Evolutionary conservation across 1,140 invertebrate species (phyloP), one percentile per base, ranked within the genome.

Genomic region (Drosophila oshimai): DNA sequence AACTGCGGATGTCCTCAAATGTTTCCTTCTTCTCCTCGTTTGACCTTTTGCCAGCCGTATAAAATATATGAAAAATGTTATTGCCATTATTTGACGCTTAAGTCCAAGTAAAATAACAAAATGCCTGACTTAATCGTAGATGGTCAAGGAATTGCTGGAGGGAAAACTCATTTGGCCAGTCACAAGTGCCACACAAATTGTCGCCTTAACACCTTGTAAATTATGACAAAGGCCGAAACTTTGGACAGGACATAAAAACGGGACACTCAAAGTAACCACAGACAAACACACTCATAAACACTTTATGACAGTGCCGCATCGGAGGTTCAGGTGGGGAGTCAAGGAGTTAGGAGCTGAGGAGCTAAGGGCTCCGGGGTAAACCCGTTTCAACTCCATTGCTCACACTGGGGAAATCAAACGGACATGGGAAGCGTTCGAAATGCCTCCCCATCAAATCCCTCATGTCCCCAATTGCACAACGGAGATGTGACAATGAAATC

Each of bases 321-420:
- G 71, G 71, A 50, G 71, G 71, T 46, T 31, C 29, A 51, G 26
- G 42, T 45, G 60, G 50, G 45, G 45, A 55, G 28, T 53, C 17
- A 53, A 33, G 67, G 64, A 36, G 15, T 51, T 9, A 20, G 26
- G n/a, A 7, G 3, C 24, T 18, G 10, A 9, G 33, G 49, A 6
- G 17, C 15, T 4, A 47, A 13, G 12, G 12, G 34, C n/a, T n/a
- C n/a, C n/a, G n/a, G 51, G 20, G 6, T 10, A 12, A 31, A 17
- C 20, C 31, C 61, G 58, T 64, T 60, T 64, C 34, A 22, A 74
- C 54, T 62, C 36, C 72, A 62, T 17, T 46, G 65, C 51, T 36
- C 73, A 87, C 80, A 60, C 80, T 75, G 65, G 80, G 80, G 80
- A 86, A 86, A 86, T 86, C 80, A 86, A 86, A 86, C 61, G 81